Evolutionary conservation across 2,113 vertebrate genomes (phyloP).

Genomic region (Rhinolophus ferrumequinum): DNA sequence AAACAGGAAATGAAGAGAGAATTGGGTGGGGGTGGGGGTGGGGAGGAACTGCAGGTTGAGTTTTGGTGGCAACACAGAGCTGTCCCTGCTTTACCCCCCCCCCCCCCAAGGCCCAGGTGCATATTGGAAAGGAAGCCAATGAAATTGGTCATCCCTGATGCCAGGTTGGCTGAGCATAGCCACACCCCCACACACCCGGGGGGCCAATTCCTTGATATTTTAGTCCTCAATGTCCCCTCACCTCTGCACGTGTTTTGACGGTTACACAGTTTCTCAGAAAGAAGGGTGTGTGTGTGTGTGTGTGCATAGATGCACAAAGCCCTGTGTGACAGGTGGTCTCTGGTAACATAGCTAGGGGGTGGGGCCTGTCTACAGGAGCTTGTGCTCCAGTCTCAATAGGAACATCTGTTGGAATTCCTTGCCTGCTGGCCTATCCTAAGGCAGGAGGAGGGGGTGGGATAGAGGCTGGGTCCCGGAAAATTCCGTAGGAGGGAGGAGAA

Average conservation of each 20-base stretch:
- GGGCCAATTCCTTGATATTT: background rate
- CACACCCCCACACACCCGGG: background rate
- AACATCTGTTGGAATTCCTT: slow-evolving; percentile 82
- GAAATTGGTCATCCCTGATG: background rate
- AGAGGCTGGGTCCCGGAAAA: slow-evolving; percentile 57
- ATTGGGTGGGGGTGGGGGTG: slow-evolving; percentile 14
- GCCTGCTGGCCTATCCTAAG: slow-evolving; percentile 64
- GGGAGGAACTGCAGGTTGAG: background rate
- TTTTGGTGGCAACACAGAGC: slow-evolving; percentile 29
- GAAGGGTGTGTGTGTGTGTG: background rate
- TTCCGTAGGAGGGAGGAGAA: slow-evolving; percentile 72
- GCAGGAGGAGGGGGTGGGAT: slow-evolving; percentile 42
- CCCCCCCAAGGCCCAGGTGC: background rate
- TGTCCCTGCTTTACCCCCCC: background rate
- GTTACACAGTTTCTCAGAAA: slow-evolving; percentile 60
- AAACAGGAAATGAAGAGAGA: slow-evolving; percentile 78
- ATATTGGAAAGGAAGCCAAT: slow-evolving; percentile 26
- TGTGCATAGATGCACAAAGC: slow-evolving; percentile 21
- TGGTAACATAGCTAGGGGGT: background rate
- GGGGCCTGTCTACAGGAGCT: background rate
- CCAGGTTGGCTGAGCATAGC: slow-evolving; percentile 8
- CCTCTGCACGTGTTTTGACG: slow-evolving; percentile 35
- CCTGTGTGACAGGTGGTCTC: slow-evolving; percentile 74
- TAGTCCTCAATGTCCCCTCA: background rate
- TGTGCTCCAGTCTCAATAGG: slow-evolving; percentile 3